Evolutionary conservation across 1,140 invertebrate species (phyloP).

Genomic region (Eurytemora carolleeae): DNA sequence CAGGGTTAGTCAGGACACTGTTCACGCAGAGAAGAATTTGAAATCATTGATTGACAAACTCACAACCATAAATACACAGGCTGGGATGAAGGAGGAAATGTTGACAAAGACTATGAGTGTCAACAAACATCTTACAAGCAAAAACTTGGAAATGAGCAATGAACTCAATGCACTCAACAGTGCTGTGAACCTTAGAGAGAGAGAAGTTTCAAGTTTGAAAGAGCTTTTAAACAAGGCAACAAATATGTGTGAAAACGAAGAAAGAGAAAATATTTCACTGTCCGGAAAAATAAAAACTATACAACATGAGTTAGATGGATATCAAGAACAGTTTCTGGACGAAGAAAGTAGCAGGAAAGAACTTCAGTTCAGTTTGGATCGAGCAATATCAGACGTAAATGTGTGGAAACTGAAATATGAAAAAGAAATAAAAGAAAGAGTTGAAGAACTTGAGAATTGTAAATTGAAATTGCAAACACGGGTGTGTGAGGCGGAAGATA

Average conservation of each 20-base stretch:
- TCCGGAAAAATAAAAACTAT: slow-evolving; percentile 26
- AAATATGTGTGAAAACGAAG: slow-evolving; percentile 31
- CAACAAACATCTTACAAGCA: slow-evolving; percentile 29
- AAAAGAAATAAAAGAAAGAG: slow-evolving; percentile 54
- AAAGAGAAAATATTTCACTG: slow-evolving; percentile 21
- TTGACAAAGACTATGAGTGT: slow-evolving; percentile 28
- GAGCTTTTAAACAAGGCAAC: slow-evolving; percentile 38
- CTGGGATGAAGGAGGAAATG: slow-evolving; percentile 37
- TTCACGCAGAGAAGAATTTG: slow-evolving; percentile 25
- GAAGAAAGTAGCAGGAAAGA: slow-evolving; percentile 28
- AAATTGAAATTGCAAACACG: slow-evolving; percentile 78
- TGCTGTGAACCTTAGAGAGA: slow-evolving; percentile 30
- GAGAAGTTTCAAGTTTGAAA: slow-evolving; percentile 31
- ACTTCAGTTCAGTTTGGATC: slow-evolving; percentile 35
- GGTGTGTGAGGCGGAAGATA: slow-evolving; percentile 55
- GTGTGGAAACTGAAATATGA: slow-evolving; percentile 42
- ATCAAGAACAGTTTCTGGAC: slow-evolving; percentile 36
- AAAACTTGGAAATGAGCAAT: slow-evolving; percentile 31
- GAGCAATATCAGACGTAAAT: slow-evolving; percentile 36
- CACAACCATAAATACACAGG: slow-evolving; percentile 30
- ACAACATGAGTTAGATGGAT: slow-evolving; percentile 31
- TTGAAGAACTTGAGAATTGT: slow-evolving; percentile 37
- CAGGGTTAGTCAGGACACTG: slow-evolving; percentile 33
- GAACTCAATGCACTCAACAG: slow-evolving; percentile 37
- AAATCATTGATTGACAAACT: slow-evolving; percentile 34